Evolutionary conservation across 2,113 vertebrate genomes (phyloP).

Genomic region (Pluvianellus socialis): DNA sequence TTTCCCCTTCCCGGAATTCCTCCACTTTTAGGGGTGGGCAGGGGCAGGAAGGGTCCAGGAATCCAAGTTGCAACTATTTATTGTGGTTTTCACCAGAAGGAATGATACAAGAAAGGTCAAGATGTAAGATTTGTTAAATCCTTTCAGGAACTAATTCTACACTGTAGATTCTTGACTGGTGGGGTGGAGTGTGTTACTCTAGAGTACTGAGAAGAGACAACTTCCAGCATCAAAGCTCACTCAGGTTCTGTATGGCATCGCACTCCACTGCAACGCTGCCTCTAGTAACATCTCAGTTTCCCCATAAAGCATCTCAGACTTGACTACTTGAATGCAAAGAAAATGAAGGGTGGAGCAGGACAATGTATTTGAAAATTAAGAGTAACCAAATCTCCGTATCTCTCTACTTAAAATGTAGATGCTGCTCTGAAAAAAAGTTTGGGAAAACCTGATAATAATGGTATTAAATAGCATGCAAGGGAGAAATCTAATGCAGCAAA

Average conservation of each 20-base stretch:
- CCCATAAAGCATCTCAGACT: background rate
- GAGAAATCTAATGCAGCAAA: background rate
- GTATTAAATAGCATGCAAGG: background rate
- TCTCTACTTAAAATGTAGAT: background rate
- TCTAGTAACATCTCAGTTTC: background rate
- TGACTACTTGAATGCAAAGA: background rate
- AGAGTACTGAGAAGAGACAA: background rate
- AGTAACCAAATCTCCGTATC: background rate
- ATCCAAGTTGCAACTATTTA: background rate
- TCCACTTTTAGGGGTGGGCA: background rate
- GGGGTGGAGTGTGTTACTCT: background rate
- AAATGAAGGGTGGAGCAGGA: background rate
- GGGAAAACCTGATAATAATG: background rate
- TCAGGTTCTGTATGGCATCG: background rate
- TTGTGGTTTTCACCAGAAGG: background rate
- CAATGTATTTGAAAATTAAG: too few species aligned
- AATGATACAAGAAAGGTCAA: background rate
- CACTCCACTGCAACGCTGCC: accelerated
- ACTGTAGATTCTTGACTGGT: background rate
- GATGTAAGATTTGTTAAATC: background rate
- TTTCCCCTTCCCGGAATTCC: background rate
- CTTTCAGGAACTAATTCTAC: background rate
- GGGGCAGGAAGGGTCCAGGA: background rate
- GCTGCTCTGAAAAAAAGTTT: background rate
- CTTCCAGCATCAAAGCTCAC: background rate